Evolutionary conservation across 2,888 invertebrate genomes (phyloP), one percentile per base, ranked within the genome.

Genomic region (Lasioglossum morio): DNA sequence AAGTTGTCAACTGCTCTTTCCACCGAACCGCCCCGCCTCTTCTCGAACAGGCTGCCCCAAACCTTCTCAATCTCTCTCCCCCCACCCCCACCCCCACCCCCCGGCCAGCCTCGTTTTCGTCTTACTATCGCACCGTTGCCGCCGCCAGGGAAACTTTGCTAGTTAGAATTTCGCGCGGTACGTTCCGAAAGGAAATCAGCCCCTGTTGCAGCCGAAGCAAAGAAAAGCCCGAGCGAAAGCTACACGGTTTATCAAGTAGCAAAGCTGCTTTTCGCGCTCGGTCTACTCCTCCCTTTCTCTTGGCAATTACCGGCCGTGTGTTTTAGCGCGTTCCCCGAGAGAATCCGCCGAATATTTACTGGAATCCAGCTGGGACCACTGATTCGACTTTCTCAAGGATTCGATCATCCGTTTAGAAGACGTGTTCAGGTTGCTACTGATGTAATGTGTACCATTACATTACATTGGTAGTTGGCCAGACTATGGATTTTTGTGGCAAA

Each of bases 1-100:
- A 93, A 93, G 93, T 93, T 93, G 93, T 93, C 93, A 91, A 88
- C 91, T 91, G 88, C 92, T 91, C 91, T 83, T 86, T 82, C 88
- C 75, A 83, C 82, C 76, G 60, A 74, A 7, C 78, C 69, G 77
- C 78, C 27, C 27, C 16, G 4, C 57, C n/a, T 57, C 57, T 57
- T 10, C 23, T 57, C 57, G n/a, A 57, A 57, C 57, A 57, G 57
- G 57, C 73, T 70, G 40, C 73, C 79, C 77, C 43, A 70, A 34
- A 16, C 78, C 63, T 63, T 66, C 69, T 73, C 75, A 30, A 30
- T 73, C 73, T 60, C 78, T 80, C 76, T 16, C 14, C 5, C 63
- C 63, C 0, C 16, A 2, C 27, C 27, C 63, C 16, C 63, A 5
- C 0, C 16, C 7, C 63, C 14, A 0, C 7, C 16, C 27, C 27